These are phyloP conservation scores for Monopterus albus DNA, from an alignment of 2,113 vertebrate genomes.

Conservation along the genomic window DNA sequence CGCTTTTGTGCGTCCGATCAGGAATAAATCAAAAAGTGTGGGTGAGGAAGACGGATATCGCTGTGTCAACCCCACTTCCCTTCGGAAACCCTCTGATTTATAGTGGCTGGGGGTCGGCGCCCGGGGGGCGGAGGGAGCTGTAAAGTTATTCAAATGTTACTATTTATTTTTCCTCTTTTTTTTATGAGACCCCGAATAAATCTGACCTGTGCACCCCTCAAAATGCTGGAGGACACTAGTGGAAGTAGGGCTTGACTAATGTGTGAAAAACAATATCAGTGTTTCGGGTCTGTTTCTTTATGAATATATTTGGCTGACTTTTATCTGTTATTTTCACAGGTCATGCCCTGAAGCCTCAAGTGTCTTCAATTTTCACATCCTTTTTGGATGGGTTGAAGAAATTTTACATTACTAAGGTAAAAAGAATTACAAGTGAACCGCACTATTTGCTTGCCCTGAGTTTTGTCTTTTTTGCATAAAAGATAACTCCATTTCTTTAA, in stretches of 20 bases:
- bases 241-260: slow-evolving; percentile 34
- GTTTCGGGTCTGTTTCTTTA: slow-evolving; percentile 15
- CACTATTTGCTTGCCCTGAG: neutral
- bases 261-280: slow-evolving; percentile 31
- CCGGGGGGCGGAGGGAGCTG: too few relatives aligned
- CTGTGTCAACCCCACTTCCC: slow-evolving; percentile 78
- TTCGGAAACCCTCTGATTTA: slow-evolving; percentile 82
- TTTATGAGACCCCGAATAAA: slow-evolving; percentile 77
- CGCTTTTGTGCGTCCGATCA: slow-evolving; percentile 81
- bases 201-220: slow-evolving; percentile 57
- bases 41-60: slow-evolving; percentile 82
- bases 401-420: slow-evolving; percentile 99
- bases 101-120: slow-evolving; percentile 72
- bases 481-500: slow-evolving; percentile 46
- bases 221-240: slow-evolving; percentile 48
- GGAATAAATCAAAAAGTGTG: slow-evolving; percentile 84
- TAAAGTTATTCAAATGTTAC: slow-evolving; percentile 81
- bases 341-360: slow-evolving; percentile 98
- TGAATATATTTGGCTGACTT: slow-evolving; percentile 17
- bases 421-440: neutral
- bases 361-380: slow-evolving; percentile 98
- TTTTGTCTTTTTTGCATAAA: too few relatives aligned
- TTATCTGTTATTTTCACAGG: slow-evolving; percentile 79
- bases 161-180: slow-evolving; percentile 80
- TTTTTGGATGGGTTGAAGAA: slow-evolving; percentile 98